These are phyloP conservation scores for Ceryle rudis DNA, from an alignment of 2,797 vertebrate species.

Conservation along the genomic window DNA sequence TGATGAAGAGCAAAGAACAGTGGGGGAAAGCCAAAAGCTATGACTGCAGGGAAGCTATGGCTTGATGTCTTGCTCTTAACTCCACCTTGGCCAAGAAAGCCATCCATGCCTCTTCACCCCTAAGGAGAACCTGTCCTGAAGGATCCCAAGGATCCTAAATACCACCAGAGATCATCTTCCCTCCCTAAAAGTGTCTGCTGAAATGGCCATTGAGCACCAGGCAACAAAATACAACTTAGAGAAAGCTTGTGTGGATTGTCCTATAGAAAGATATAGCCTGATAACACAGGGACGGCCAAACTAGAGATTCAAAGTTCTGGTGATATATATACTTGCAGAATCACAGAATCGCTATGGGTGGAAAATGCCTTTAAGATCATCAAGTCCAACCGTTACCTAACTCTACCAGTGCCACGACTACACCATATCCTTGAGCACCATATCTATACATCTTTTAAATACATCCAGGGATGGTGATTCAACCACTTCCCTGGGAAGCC, in stretches of 20 bases:
- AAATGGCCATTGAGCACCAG: neutral
- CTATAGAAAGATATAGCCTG: neutral
- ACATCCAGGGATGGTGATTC: neutral
- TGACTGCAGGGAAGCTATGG: neutral
- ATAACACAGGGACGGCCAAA: neutral
- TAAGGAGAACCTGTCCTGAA: neutral
- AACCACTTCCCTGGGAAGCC: neutral
- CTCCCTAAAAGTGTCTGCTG: neutral
- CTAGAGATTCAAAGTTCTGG: neutral
- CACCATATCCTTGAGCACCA: neutral
- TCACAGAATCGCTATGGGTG: neutral
- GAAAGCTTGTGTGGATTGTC: neutral
- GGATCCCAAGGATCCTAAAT: neutral
- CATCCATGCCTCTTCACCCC: neutral
- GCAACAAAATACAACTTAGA: neutral
- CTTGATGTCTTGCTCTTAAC: neutral
- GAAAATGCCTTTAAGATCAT: neutral
- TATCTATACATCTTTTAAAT: neutral
- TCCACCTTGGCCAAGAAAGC: neutral
- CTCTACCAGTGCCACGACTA: neutral
- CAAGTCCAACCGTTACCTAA: neutral
- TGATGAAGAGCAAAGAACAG: neutral
- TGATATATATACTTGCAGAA: neutral
- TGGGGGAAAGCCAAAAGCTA: neutral
- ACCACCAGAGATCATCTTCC: neutral